Evolutionary conservation across 2,797 vertebrate species (phyloP).

Genomic region (Trachops cirrhosus): DNA sequence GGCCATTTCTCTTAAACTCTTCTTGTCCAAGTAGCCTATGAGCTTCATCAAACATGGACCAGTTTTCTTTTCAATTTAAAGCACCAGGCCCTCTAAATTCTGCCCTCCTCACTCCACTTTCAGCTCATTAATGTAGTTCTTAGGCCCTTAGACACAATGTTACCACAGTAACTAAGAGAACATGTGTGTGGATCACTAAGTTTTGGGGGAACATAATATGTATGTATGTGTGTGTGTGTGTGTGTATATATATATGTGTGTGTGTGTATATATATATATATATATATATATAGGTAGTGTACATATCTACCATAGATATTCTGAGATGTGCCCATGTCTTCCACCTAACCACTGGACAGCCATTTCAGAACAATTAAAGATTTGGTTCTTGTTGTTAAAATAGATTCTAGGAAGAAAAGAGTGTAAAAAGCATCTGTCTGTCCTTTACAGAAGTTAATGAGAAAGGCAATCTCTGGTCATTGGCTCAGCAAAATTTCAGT

Average conservation of each 20-base stretch:
- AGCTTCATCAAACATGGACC: background rate
- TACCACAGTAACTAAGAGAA: background rate
- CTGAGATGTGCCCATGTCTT: background rate
- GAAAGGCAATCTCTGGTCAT: background rate
- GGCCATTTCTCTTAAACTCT: background rate
- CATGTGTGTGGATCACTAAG: background rate
- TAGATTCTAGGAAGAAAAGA: background rate
- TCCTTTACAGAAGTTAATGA: conserved; percentile 6
- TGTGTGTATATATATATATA: background rate
- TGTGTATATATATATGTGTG: too few relatives aligned
- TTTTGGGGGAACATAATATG: background rate
- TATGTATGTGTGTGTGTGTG: too few relatives aligned
- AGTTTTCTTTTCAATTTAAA: background rate
- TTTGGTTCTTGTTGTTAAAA: background rate
- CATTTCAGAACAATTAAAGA: background rate
- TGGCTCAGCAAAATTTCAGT: conserved; percentile 43
- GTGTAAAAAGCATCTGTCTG: background rate
- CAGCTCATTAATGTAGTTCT: background rate
- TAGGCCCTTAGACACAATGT: background rate
- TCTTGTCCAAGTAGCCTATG: background rate
- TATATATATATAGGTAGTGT: background rate
- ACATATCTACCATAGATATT: background rate
- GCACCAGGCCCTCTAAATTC: background rate
- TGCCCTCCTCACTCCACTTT: fast-evolving
- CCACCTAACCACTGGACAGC: background rate